phyloP scores from a whole-genome alignment of 1,140 invertebrate species.

The Coelopa frigida region DNA sequence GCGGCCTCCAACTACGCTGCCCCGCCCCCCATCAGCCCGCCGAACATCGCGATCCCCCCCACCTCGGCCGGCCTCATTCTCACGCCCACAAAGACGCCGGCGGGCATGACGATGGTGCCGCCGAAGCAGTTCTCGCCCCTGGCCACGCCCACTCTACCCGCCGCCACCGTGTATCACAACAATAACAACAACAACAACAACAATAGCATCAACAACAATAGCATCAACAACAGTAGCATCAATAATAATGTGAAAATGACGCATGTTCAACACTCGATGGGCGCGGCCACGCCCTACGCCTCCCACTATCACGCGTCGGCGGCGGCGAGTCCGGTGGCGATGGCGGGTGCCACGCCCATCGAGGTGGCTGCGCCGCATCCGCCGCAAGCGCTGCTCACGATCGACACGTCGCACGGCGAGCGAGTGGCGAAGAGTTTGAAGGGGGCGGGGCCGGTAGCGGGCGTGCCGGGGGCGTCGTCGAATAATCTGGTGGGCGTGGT shows the following conservation, averaged over 20 bases:
- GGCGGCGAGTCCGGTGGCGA: background rate
- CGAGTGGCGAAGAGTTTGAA: slow-evolving; percentile 18
- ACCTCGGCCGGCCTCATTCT: slow-evolving; percentile 26
- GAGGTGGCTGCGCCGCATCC: too few relatives aligned
- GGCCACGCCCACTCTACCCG: background rate
- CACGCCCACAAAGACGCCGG: slow-evolving; percentile 25
- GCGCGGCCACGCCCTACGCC: background rate
- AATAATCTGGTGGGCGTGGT: background rate
- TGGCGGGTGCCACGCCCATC: too few relatives aligned
- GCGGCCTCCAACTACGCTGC: slow-evolving; percentile 22
- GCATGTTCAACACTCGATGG: too few relatives aligned
- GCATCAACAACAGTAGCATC: slow-evolving; percentile 7
- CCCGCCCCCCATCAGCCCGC: slow-evolving; percentile 24
- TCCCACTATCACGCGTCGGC: background rate
- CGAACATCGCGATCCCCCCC: slow-evolving; percentile 21
- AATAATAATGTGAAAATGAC: too few relatives aligned
- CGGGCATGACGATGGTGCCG: slow-evolving; percentile 27
- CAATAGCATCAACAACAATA: slow-evolving; percentile 8
- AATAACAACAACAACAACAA: slow-evolving; percentile 1
- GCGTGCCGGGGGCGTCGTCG: background rate
- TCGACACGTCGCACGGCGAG: slow-evolving; percentile 27
- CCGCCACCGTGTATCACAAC: slow-evolving; percentile 2
- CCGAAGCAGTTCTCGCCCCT: slow-evolving; percentile 25
- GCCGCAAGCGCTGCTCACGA: slow-evolving; percentile 23
- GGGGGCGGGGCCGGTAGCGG: slow-evolving; percentile 13